These are phyloP conservation scores for Eremophila alpestris DNA, from an alignment of 2,797 vertebrate genomes.

Conservation along the genomic window DNA sequence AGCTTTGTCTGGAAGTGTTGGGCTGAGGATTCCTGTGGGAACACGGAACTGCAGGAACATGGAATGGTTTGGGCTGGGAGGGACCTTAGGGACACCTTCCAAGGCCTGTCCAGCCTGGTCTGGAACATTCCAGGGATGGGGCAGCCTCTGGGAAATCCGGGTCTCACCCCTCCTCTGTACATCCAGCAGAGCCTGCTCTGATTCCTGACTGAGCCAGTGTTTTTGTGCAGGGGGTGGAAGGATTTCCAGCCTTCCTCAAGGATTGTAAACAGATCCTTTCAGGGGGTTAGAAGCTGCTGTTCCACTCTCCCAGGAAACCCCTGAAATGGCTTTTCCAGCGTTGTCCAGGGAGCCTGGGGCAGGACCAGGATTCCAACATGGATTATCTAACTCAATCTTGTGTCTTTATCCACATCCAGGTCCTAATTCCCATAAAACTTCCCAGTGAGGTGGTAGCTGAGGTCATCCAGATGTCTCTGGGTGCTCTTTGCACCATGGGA, in stretches of 20 bases:
- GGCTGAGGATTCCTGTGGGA: background rate
- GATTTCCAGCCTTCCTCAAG: background rate
- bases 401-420: background rate
- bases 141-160: background rate
- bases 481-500: background rate
- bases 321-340: background rate
- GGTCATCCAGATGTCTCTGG: background rate
- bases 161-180: rapidly evolving
- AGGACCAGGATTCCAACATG: rapidly evolving
- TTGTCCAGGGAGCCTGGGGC: rapidly evolving
- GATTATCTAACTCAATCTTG: background rate
- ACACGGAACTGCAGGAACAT: rapidly evolving
- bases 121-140: background rate
- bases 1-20: rapidly evolving
- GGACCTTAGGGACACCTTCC: background rate
- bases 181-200: rapidly evolving
- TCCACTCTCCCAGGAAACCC: background rate
- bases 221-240: background rate
- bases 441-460: background rate
- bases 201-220: background rate
- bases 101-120: background rate
- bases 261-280: background rate
- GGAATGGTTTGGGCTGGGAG: background rate
- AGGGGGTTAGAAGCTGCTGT: background rate
- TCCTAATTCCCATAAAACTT: background rate